Evolutionary conservation across 2,113 vertebrate species (phyloP).

Genomic region (Suncus etruscus): DNA sequence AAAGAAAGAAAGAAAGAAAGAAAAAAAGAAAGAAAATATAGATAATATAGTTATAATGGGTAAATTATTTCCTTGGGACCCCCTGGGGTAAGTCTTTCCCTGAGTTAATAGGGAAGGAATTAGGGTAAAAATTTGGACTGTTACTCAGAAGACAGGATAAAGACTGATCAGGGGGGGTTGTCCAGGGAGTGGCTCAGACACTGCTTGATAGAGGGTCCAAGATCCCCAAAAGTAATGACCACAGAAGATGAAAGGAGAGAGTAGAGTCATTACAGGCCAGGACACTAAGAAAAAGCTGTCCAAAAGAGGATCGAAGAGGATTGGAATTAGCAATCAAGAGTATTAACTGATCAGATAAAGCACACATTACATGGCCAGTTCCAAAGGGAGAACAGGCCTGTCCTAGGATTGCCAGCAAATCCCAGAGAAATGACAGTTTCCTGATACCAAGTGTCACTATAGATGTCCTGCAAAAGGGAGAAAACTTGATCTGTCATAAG

Average conservation of each 20-base stretch:
- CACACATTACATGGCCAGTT: neutral
- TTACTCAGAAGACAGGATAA: neutral
- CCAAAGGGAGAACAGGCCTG: neutral
- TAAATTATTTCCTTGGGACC: too few relatives aligned
- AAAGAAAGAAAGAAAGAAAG: too few relatives aligned
- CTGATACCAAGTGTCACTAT: neutral
- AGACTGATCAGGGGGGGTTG: neutral
- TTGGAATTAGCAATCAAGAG: neutral
- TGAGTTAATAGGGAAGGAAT: fast-evolving
- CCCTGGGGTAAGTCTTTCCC: neutral
- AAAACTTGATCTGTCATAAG: neutral
- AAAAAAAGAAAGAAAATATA: too few relatives aligned
- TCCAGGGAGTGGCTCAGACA: neutral
- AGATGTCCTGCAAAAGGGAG: neutral
- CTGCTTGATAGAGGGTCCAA: neutral
- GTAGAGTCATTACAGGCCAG: neutral
- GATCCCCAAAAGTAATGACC: neutral
- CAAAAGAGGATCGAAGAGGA: neutral
- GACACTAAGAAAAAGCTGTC: neutral
- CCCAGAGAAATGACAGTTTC: neutral
- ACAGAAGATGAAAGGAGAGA: neutral
- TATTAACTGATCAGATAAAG: neutral
- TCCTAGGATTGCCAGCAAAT: neutral
- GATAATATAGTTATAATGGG: too few relatives aligned
- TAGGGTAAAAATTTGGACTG: neutral